Evolutionary conservation across 2,113 vertebrate species (phyloP).

Genomic region (Antigone vipio): DNA sequence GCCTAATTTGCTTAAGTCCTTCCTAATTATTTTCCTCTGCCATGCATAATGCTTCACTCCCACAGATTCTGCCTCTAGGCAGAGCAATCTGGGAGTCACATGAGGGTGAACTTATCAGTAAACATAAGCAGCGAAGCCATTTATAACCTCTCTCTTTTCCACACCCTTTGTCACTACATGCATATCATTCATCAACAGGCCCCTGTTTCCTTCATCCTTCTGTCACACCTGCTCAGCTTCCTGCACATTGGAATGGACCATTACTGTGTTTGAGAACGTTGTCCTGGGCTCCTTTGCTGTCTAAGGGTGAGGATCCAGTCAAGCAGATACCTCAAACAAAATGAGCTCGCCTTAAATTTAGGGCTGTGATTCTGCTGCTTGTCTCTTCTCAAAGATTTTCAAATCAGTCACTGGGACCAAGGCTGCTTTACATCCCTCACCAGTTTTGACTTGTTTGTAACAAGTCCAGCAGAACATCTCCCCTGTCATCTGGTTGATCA

Average conservation of each 20-base stretch:
- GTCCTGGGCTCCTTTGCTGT: background rate
- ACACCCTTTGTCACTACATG: background rate
- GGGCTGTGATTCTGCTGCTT: background rate
- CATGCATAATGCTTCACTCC: background rate
- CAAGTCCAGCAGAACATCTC: background rate
- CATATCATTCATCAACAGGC: background rate
- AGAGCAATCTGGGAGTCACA: background rate
- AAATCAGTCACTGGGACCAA: background rate
- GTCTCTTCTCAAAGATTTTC: background rate
- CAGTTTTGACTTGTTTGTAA: background rate
- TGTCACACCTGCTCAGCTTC: background rate
- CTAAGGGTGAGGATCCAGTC: no score
- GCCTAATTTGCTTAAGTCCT: background rate
- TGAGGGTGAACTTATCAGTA: background rate
- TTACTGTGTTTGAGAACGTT: background rate
- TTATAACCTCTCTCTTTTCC: background rate
- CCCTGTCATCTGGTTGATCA: background rate
- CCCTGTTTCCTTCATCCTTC: background rate
- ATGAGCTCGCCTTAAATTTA: background rate
- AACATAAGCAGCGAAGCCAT: background rate
- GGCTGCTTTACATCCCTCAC: background rate
- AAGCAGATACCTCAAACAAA: background rate
- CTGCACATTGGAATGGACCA: background rate
- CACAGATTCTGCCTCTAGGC: background rate
- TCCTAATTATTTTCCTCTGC: background rate